Conservation (phyloP, 2,888 invertebrate species). For the Gonocerus acuteangulatus region DNA sequence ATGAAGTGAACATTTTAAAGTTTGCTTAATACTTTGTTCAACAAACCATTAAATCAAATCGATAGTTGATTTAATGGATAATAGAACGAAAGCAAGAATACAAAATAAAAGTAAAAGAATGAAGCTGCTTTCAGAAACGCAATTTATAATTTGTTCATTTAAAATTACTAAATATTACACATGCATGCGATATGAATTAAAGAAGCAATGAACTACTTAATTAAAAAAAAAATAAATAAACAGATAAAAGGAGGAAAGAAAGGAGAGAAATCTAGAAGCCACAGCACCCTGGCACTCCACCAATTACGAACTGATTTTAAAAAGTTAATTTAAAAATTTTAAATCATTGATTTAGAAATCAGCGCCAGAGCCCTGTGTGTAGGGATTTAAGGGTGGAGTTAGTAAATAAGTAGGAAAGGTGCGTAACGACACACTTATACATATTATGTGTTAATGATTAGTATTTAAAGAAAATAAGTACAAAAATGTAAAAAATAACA, state of each 20-base stretch:
- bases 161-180: too few species aligned
- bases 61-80: too few species aligned
- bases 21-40: too few species aligned
- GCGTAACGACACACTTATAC: slow-evolving; percentile 17
- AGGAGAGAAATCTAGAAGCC: slow-evolving; percentile 24
- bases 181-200: too few species aligned
- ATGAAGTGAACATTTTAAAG: too few species aligned
- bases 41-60: too few species aligned
- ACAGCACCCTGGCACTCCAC: slow-evolving; percentile 37
- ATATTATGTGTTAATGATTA: slow-evolving; percentile 18
- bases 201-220: not conserved
- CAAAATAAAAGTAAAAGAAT: too few species aligned
- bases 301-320: slow-evolving; percentile 12
- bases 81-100: too few species aligned
- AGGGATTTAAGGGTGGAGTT: slow-evolving; percentile 19
- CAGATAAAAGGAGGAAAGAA: slow-evolving; percentile 14
- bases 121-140: too few species aligned
- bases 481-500: slow-evolving; percentile 45
- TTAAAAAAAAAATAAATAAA: slow-evolving; percentile 32
- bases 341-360: slow-evolving; percentile 4
- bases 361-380: slow-evolving; percentile 36
- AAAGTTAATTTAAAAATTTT: not conserved
- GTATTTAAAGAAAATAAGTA: slow-evolving; percentile 9
- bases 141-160: too few species aligned
- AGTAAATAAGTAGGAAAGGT: slow-evolving; percentile 12